Evolutionary conservation across 92 coral and sea anemone genomes (phyloP).

Genomic region (Epizoanthus rinbou): DNA sequence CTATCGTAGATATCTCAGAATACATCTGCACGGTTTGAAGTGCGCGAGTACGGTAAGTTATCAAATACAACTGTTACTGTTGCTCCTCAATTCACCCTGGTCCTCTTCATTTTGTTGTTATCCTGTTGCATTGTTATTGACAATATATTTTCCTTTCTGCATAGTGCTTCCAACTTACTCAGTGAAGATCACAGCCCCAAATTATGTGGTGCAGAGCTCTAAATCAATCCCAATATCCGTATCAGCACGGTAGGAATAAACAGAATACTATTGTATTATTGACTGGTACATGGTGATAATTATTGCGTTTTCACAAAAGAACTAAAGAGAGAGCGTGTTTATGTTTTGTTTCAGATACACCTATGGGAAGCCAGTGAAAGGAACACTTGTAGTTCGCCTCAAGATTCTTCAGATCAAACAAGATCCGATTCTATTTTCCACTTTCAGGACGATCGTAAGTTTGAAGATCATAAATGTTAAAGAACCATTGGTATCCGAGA

Average conservation of each 20-base stretch:
- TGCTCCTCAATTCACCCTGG: too few species aligned
- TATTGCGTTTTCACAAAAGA: too few species aligned
- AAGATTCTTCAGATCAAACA: slow-evolving; percentile 65
- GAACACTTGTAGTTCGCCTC: slow-evolving; percentile 44
- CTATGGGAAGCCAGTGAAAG: slow-evolving; percentile 77
- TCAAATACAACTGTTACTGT: neutral
- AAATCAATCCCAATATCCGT: slow-evolving; percentile 31
- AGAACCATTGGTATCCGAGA: too few species aligned
- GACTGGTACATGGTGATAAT: too few species aligned
- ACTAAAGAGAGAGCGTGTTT: neutral
- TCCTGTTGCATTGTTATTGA: too few species aligned
- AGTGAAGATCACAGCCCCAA: slow-evolving; percentile 71
- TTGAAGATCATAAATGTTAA: neutral
- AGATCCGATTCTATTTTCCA: slow-evolving; percentile 33
- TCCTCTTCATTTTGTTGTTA: too few species aligned
- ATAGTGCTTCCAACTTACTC: slow-evolving; percentile 91
- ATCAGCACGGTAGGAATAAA: slow-evolving; percentile 55
- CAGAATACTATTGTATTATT: too few species aligned
- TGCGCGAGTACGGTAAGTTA: slow-evolving; percentile 86
- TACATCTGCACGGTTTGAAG: slow-evolving; percentile 91
- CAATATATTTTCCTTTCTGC: too few species aligned
- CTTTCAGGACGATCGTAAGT: slow-evolving; percentile 53
- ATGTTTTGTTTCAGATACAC: slow-evolving; percentile 62
- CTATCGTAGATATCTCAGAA: slow-evolving; percentile 69
- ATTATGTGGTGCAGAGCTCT: slow-evolving; percentile 56